Percentiles rank a stretch among this genome's conserved stretches.
Conservation (phyloP, 2,113 vertebrate genomes). For the Acinonyx jubatus region DNA sequence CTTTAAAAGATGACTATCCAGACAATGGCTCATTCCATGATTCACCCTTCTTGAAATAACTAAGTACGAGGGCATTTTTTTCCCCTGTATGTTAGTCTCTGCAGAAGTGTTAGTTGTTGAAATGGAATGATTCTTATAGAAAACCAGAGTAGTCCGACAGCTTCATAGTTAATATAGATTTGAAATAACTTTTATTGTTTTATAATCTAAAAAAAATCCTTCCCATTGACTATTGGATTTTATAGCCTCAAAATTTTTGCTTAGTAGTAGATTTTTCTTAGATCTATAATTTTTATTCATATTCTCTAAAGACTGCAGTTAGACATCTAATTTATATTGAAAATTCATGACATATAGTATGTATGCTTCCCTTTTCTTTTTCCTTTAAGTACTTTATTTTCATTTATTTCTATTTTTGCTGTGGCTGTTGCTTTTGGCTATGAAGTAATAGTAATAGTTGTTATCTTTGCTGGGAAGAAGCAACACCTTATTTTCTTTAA, state of each 20-base stretch:
- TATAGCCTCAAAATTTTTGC: neutral
- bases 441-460: neutral
- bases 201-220: neutral
- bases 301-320: neutral
- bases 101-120: neutral
- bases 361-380: neutral
- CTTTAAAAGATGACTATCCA: slow-evolving; percentile 4
- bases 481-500: neutral
- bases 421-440: neutral
- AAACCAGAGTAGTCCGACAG: neutral
- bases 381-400: neutral
- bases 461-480: neutral
- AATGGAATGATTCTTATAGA: neutral
- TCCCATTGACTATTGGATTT: neutral
- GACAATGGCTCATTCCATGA: neutral
- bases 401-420: neutral
- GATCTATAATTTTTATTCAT: neutral
- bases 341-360: neutral
- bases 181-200: neutral
- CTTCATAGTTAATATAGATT: neutral
- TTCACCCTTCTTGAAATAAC: slow-evolving; percentile 37
- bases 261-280: neutral
- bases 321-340: neutral
- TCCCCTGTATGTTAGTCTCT: neutral
- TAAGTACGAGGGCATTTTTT: neutral